Conservation (phyloP, 2,888 invertebrate genomes). For the Mythimna pallens region DNA sequence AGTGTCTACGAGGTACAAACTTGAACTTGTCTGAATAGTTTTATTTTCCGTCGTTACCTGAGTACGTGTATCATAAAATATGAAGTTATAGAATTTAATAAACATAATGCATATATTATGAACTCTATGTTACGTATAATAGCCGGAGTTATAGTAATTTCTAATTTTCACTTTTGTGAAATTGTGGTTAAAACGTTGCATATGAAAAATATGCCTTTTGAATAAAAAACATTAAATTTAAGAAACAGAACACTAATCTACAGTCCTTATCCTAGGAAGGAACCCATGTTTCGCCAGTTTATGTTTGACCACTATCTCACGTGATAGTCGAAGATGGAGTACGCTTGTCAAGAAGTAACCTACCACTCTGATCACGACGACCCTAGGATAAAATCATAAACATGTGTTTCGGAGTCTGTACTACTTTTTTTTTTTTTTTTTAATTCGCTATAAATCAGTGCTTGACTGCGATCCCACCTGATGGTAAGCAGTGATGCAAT, state of each 20-base stretch:
- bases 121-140: conserved; percentile 13
- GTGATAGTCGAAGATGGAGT: neutral
- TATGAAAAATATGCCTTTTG: neutral
- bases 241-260: neutral
- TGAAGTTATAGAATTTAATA: conserved; percentile 25
- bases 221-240: neutral
- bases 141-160: conserved; percentile 25
- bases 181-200: conserved; percentile 4
- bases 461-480: too few relatives aligned
- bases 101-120: conserved; percentile 31
- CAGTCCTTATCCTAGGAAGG: neutral
- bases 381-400: neutral
- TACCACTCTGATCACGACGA: neutral
- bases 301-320: neutral
- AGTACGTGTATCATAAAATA: conserved; percentile 27
- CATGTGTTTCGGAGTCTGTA: neutral
- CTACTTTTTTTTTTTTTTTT: too few relatives aligned
- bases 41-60: conserved; percentile 22
- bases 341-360: neutral
- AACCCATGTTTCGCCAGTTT: too few relatives aligned
- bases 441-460: too few relatives aligned
- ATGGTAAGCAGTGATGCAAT: too few relatives aligned
- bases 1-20: neutral
- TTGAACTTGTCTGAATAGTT: conserved; percentile 12
- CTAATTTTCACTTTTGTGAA: conserved; percentile 51